A percentile compares a stretch with the other conserved stretches of the same genome.
Conservation (phyloP, 2,797 vertebrate genomes). For the Lepilemur ruficaudatus region DNA sequence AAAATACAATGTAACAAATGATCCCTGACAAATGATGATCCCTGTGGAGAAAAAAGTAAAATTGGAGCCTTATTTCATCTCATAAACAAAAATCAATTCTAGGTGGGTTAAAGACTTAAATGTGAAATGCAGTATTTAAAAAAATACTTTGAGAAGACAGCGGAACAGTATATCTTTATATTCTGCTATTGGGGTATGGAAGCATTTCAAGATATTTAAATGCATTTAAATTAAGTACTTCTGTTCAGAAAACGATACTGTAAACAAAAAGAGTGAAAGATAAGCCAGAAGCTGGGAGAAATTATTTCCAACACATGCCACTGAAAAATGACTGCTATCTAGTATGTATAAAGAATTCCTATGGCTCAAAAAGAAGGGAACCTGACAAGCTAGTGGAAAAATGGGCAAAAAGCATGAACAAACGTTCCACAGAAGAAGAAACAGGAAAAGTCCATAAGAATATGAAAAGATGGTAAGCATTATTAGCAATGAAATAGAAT, state of each 20-base stretch:
- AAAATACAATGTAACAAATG: not conserved
- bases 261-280: not conserved
- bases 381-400: not conserved
- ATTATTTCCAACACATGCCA: not conserved
- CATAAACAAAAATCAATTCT: not conserved
- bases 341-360: not conserved
- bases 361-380: not conserved
- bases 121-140: slow-evolving; percentile 20
- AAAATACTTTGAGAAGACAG: not conserved
- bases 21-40: not conserved
- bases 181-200: not conserved
- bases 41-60: not conserved
- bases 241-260: not conserved
- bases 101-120: not conserved
- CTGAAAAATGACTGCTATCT: not conserved
- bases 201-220: not conserved
- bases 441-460: not conserved
- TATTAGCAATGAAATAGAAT: not conserved
- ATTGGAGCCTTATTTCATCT: not conserved
- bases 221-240: not conserved
- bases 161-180: not conserved
- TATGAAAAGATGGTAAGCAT: not conserved
- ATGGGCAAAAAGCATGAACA: not conserved
- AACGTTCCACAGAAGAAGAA: not conserved
- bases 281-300: not conserved